These are phyloP conservation scores for Coenonympha arcania DNA, from an alignment of 2,888 invertebrate genomes.

Conservation along the genomic window DNA sequence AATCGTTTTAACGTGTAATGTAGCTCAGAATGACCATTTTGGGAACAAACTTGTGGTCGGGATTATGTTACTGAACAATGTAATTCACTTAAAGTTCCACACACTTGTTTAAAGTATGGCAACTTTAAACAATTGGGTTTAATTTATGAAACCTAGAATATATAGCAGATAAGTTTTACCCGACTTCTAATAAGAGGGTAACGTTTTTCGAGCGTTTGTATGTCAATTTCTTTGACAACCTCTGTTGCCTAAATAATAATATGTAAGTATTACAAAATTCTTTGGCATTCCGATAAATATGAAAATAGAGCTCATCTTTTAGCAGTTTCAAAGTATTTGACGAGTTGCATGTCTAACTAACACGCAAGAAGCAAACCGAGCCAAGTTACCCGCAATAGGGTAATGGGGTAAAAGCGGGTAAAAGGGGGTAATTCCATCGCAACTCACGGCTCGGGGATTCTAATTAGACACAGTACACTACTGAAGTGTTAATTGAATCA, in stretches of 20 bases:
- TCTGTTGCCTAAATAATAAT: no score
- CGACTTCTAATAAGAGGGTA: no score
- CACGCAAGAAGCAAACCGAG: slow-evolving; percentile 6
- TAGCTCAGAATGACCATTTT: neutral
- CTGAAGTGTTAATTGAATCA: slow-evolving; percentile 34
- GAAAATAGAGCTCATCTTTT: neutral
- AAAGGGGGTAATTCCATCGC: slow-evolving; percentile 24
- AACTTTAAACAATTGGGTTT: neutral
- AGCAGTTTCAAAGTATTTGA: slow-evolving; percentile 4
- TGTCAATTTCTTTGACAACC: no score
- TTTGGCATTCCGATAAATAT: no score
- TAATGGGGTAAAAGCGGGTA: slow-evolving; percentile 2
- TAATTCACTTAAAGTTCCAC: slow-evolving; percentile 1
- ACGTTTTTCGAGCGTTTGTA: no score
- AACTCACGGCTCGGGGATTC: slow-evolving; percentile 26
- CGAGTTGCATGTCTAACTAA: neutral
- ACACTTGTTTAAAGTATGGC: neutral
- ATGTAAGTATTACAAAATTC: no score
- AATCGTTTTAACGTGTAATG: slow-evolving; percentile 1
- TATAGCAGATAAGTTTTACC: no score
- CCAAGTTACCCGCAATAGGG: slow-evolving; percentile 8
- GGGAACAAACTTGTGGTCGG: slow-evolving; percentile 1
- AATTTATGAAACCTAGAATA: neutral
- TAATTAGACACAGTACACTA: slow-evolving; percentile 32
- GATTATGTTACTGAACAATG: slow-evolving; percentile 2